phyloP scores from a whole-genome alignment of 2,888 invertebrate species.

The Mesorhabditis spiculigera region DNA sequence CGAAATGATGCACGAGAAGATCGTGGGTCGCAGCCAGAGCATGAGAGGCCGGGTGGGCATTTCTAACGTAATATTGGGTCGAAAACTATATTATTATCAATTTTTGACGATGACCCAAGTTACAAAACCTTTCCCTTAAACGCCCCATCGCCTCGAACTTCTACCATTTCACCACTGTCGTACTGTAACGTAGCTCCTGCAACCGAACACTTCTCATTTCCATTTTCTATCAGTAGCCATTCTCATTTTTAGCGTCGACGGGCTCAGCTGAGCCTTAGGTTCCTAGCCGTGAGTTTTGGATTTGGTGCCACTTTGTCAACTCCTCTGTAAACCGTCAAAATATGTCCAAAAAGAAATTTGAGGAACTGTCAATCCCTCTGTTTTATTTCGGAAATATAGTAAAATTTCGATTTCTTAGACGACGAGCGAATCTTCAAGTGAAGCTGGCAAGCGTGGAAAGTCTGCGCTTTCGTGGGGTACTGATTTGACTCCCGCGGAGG shows the following conservation, averaged over 20 bases:
- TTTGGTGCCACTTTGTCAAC: background rate
- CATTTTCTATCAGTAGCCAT: background rate
- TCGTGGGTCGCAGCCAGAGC: constrained; percentile 31
- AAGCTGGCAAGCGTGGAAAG: constrained; percentile 8
- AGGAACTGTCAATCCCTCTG: background rate
- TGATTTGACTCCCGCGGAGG: constrained; percentile 34
- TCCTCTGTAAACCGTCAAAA: background rate
- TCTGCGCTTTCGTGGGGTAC: constrained; percentile 34
- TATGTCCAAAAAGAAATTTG: background rate
- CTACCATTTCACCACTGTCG: background rate
- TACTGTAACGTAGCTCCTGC: too few relatives aligned
- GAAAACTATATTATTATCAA: too few relatives aligned
- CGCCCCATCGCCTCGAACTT: constrained; percentile 1
- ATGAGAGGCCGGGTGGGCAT: constrained; percentile 18
- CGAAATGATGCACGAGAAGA: constrained; percentile 33
- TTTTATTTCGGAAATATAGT: background rate
- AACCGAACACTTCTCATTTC: background rate
- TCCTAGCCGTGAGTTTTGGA: background rate
- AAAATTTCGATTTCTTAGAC: background rate
- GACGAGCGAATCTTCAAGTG: background rate
- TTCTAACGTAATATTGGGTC: background rate
- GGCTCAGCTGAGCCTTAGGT: constrained; percentile 2
- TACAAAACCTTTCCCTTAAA: background rate
- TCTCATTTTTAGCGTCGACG: background rate
- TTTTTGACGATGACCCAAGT: too few relatives aligned